Evolutionary conservation across 2,888 invertebrate genomes (phyloP), one percentile per base, ranked within the genome.

Genomic region (Cheilosia grossa): DNA sequence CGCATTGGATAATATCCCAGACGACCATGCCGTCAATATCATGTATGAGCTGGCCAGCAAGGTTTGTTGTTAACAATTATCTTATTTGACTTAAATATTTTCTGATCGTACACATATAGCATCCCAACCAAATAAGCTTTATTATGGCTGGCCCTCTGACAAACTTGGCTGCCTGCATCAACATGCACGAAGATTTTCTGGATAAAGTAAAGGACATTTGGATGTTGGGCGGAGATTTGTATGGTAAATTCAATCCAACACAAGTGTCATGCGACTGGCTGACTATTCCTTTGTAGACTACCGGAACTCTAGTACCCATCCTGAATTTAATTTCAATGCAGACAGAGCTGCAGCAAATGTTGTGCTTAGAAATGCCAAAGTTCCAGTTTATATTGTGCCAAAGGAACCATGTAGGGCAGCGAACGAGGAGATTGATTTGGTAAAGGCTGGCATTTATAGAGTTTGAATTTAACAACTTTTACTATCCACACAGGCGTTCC

Each of bases 311-410:
- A 24, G 15, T 4, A 21, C 19, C 1, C 2, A 94, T 74, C 95
- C 95, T 0, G 96, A 96, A 90, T 96, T 95, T 89, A 97, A 97
- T 91, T 96, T 96, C 90, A 93, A 93, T 87, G 91, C 92, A 63
- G 96, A 97, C 91, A 96, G 96, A 0, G 96, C 96, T 90, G 95
- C 96, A 10, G 96, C 95, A 0, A 92, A 94, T 87, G 94, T 96
- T 69, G 94, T 95, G 24, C 90, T 96, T 21, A 92, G 93, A 42
- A 93, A 92, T 82, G 91, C 93, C 70, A 89, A 90, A 24, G 91
- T 91, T 72, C 94, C 94, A 2, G 91, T 95, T 0, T 92, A 92
- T 49, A 88, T 96, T 7, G 89, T 95, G 15, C 94, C 96, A 1
- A 96, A 95, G 95, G 96, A 96, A 90, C 92, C 94, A 0, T 93